These are phyloP conservation scores for Cercocebus atys DNA, from an alignment of 2,113 vertebrate genomes.

Conservation along the genomic window DNA sequence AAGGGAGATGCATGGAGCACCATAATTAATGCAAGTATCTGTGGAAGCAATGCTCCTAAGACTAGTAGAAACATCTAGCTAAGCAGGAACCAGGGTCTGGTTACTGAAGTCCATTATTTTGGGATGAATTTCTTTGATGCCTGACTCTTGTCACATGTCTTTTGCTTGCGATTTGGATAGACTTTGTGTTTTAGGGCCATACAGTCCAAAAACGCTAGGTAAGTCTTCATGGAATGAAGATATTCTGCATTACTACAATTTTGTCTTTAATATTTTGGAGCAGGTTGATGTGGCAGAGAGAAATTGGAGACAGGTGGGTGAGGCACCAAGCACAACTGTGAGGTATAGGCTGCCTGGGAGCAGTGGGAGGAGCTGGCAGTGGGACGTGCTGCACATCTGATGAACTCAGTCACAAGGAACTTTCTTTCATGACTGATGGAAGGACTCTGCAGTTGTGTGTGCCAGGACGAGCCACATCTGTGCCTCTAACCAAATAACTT, in stretches of 20 bases:
- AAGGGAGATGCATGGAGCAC: background rate
- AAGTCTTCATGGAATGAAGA: background rate
- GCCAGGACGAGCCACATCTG: background rate
- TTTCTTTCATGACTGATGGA: background rate
- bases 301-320: background rate
- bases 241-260: background rate
- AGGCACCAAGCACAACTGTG: background rate
- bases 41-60: background rate
- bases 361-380: background rate
- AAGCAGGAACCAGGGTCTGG: background rate
- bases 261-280: background rate
- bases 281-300: background rate
- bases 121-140: background rate
- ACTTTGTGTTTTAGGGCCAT: background rate
- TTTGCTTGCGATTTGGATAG: background rate
- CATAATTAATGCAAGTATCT: too few relatives aligned
- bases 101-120: background rate
- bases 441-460: background rate
- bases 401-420: background rate
- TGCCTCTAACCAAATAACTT: background rate
- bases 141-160: background rate
- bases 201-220: background rate
- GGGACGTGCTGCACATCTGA: accelerated
- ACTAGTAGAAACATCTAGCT: background rate
- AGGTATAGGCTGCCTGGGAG: background rate